A percentile compares a stretch with the other conserved stretches of the same genome.
phyloP scores from a whole-genome alignment of 2,888 invertebrate genomes.

The Drosophila diplacantha region DNA sequence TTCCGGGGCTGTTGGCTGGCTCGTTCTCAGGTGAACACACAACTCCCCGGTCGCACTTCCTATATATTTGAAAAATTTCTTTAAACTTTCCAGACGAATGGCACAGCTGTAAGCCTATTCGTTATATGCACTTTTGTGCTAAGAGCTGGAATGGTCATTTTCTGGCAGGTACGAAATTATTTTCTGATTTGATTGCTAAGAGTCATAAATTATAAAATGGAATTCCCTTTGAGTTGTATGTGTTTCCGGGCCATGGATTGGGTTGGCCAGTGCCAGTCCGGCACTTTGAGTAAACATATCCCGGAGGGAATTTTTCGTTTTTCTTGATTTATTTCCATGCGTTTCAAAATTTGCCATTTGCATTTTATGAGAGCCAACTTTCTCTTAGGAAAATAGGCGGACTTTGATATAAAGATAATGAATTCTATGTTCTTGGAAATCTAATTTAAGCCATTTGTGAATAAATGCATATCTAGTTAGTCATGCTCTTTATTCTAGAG shows the following conservation, averaged over 20 bases:
- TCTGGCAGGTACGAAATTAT: constrained; percentile 7
- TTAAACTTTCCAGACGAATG: neutral
- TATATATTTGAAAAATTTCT: neutral
- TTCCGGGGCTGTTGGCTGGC: too few species aligned
- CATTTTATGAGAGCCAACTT: neutral
- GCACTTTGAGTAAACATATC: neutral
- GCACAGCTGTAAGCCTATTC: neutral
- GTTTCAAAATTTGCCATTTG: neutral
- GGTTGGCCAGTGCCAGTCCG: neutral
- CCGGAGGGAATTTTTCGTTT: constrained; percentile 6
- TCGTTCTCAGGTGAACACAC: too few species aligned
- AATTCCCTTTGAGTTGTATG: constrained; percentile 2
- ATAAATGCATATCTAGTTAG: neutral
- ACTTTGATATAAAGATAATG: neutral
- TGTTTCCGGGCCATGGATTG: neutral
- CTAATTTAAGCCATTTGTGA: neutral
- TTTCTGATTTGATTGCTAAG: constrained; percentile 14
- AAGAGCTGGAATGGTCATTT: constrained; percentile 10
- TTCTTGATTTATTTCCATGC: constrained; percentile 14
- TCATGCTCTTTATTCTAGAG: neutral
- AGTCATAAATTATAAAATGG: constrained; percentile 8
- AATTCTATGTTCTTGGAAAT: neutral
- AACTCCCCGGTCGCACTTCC: too few species aligned
- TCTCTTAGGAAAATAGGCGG: neutral
- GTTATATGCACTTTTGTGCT: neutral